Base-by-base conservation (phyloP, 2,113 vertebrate species). In the Pholis gunnellus region DNA sequence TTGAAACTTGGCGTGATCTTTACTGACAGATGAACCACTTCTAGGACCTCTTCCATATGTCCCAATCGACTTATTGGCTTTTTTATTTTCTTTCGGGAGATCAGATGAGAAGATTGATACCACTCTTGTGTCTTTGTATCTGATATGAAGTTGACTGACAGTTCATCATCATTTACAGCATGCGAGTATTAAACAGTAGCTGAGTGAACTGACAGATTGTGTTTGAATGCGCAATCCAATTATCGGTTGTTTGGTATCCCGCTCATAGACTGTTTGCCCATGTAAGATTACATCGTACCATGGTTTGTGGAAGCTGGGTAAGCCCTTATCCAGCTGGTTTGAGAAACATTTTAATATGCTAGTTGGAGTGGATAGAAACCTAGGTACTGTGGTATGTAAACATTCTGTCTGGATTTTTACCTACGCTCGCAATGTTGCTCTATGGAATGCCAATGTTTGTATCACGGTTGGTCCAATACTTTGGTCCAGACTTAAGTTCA, bases 301-400 rank as follows among this genome's bases (percentile, higher is more conserved):
- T 27, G 9, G 13, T 56, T 40, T 57, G 34, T 57, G 34, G 8
- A 42, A 18, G n/a, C 13, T 57, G 50, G 34, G 14, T 57, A 20
- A 29, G n/a, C 9, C 25, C 38, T 22, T 44, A 42, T 14, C 25
- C n/a, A n/a, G n/a, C 27, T 27, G 15, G 3, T 29, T 42, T 27
- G 54, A 59, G 15, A 59, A 59, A 57, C 34, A 8, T 25, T 15
- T 44, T 14, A 71, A 15, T 38, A 71, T 56, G 6, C 34, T 27
- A 25, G 22, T 9, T 72, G n/a, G 34, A 25, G 13, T 57, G 69
- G 36, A 40, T 1, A 40, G 36, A 18, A 57, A 72, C 52, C 52
- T 40, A 34, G 34, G 22, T 10, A 72, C 50, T 71, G 50, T 25
- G 46, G 48, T 70, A 54, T 70, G 68, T 54, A 38, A 54, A 71